Percentiles rank a stretch among this genome's conserved stretches.
Evolutionary conservation across 1,140 invertebrate species (phyloP).

Genomic region (Drosophila cardini): DNA sequence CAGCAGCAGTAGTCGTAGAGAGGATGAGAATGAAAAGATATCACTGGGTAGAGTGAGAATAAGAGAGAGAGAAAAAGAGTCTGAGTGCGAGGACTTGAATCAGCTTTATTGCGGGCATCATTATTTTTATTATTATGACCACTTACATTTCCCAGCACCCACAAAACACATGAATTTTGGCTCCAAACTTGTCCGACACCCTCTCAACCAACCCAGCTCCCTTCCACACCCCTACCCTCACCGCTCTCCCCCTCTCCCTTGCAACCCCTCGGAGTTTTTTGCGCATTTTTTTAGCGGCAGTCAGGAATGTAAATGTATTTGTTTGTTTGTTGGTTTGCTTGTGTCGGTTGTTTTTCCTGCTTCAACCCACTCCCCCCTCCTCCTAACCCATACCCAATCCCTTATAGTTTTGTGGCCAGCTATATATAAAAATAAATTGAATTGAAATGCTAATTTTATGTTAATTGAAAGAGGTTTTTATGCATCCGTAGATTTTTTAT

Average conservation of each 20-base stretch:
- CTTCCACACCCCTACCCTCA: no score
- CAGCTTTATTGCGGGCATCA: conserved; percentile 81
- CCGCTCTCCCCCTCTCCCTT: background rate
- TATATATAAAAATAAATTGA: conserved; percentile 82
- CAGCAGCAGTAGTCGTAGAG: no score
- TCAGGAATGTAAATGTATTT: conserved; percentile 66
- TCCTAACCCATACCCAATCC: background rate
- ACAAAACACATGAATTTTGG: conserved; percentile 67
- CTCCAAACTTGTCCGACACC: background rate
- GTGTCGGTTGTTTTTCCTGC: conserved; percentile 22
- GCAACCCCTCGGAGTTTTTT: conserved; percentile 14
- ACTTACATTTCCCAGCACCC: conserved; percentile 75
- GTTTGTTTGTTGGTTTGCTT: conserved; percentile 31
- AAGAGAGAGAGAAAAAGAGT: background rate
- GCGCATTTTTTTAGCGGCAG: conserved; percentile 54
- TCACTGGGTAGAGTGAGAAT: background rate
- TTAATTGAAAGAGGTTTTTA: conserved; percentile 82
- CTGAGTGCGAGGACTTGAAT: conserved; percentile 69
- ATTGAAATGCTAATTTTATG: conserved; percentile 82
- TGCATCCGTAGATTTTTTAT: conserved; percentile 79
- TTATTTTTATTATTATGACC: conserved; percentile 83
- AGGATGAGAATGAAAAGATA: background rate
- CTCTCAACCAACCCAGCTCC: no score
- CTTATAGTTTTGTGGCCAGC: conserved; percentile 9
- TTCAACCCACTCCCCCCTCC: conserved; percentile 67